Evolutionary conservation across 2,888 invertebrate genomes (phyloP).

Genomic region (Paralinhomoeus sp.): DNA sequence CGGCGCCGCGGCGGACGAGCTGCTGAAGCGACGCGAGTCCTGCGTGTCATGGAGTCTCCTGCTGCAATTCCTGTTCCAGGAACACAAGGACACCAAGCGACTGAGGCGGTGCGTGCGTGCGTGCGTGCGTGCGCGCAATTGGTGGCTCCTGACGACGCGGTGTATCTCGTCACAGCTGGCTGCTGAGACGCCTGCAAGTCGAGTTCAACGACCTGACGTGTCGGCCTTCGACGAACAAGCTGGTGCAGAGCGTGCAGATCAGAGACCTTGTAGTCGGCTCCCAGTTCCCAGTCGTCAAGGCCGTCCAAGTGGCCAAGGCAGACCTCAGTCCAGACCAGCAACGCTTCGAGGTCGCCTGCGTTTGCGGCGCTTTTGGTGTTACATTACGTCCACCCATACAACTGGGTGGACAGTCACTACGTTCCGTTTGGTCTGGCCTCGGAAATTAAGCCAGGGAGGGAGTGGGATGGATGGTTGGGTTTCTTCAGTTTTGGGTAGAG

Average conservation of each 20-base stretch:
- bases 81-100: background rate
- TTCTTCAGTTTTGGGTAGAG: too few species aligned
- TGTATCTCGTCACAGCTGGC: constrained; percentile 5
- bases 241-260: constrained; percentile 9
- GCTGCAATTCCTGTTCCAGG: constrained; percentile 4
- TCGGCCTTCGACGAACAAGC: constrained; percentile 2
- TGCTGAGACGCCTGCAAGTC: constrained; percentile 5
- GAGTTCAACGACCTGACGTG: constrained; percentile 6
- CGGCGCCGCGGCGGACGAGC: background rate
- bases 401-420: too few species aligned
- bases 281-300: background rate
- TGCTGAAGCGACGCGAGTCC: background rate
- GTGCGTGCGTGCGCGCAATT: too few species aligned
- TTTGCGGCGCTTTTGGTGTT: too few species aligned
- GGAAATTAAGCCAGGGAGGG: too few species aligned
- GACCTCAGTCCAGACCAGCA: background rate
- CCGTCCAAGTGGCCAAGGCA: background rate
- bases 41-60: constrained; percentile 2
- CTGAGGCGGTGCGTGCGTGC: constrained; percentile 1
- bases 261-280: background rate
- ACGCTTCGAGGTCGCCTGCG: background rate
- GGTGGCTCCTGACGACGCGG: too few species aligned
- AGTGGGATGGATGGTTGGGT: too few species aligned
- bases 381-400: too few species aligned
- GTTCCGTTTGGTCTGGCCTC: too few species aligned